A percentile compares a stretch with the other conserved stretches of the same genome.
Evolutionary conservation across 1,140 invertebrate species (phyloP).

Genomic region (Ceratina japonica): DNA sequence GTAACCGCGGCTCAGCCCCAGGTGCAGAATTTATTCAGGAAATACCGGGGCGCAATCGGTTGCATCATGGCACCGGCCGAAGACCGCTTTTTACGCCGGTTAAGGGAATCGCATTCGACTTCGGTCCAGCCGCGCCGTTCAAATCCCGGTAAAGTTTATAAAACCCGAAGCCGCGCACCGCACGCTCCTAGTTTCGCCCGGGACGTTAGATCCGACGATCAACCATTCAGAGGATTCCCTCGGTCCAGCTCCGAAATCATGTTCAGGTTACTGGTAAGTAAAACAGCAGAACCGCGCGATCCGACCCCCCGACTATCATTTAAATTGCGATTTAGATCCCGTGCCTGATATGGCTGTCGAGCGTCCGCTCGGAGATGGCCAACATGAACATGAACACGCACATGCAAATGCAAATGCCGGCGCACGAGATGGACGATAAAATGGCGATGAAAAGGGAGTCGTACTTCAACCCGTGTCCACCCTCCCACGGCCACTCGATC

Average conservation of each 20-base stretch:
- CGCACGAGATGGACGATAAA: constrained; percentile 41
- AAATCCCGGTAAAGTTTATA: constrained; percentile 77
- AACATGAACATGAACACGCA: constrained; percentile 54
- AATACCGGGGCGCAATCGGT: constrained; percentile 72
- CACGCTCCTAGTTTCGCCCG: constrained; percentile 69
- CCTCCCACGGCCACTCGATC: constrained; percentile 47
- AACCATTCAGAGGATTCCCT: not conserved
- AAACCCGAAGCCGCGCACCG: constrained; percentile 63
- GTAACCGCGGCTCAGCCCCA: constrained; percentile 49
- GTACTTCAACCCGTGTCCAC: constrained; percentile 68
- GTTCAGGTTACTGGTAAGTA: constrained; percentile 64
- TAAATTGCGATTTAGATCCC: constrained; percentile 57
- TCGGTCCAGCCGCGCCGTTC: constrained; percentile 52
- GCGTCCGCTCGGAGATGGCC: constrained; percentile 63
- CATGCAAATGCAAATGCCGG: constrained; percentile 39
- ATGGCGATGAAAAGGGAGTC: constrained; percentile 65
- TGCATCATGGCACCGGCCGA: constrained; percentile 68
- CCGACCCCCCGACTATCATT: too few species aligned
- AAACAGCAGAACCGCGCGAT: not conserved
- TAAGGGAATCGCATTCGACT: constrained; percentile 76
- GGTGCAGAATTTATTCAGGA: constrained; percentile 74
- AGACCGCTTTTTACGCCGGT: constrained; percentile 72
- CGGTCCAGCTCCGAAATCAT: constrained; percentile 39
- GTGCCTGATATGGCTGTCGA: constrained; percentile 69
- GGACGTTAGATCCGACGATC: constrained; percentile 40